These are phyloP conservation scores for Eupithecia exiguata DNA, from an alignment of 2,888 invertebrate genomes.

Conservation along the genomic window DNA sequence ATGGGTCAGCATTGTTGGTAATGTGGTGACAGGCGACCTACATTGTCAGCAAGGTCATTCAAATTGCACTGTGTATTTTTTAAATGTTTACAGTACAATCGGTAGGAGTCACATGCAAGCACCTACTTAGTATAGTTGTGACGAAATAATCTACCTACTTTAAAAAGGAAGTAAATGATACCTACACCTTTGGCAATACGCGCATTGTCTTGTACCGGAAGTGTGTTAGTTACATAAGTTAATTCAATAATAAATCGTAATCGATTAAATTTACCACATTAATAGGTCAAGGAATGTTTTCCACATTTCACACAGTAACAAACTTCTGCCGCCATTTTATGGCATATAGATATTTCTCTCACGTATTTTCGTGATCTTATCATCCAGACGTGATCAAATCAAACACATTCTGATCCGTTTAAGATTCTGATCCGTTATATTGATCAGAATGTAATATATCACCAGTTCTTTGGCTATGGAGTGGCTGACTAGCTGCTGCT, in stretches of 20 bases:
- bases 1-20: constrained; percentile 38
- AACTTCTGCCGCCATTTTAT: not conserved
- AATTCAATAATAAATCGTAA: not conserved
- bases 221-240: not conserved
- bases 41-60: constrained; percentile 48
- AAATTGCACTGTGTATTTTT: not conserved
- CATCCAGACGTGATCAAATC: constrained; percentile 53
- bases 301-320: not conserved
- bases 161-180: not conserved
- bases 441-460: not conserved
- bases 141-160: not conserved
- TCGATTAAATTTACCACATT: not conserved
- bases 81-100: not conserved
- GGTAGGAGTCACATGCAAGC: not conserved
- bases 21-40: constrained; percentile 16
- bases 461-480: constrained; percentile 52
- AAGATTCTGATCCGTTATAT: not conserved
- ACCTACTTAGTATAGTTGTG: not conserved
- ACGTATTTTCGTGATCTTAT: constrained; percentile 50
- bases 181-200: not conserved
- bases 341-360: not conserved
- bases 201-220: not conserved
- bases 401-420: not conserved
- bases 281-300: not conserved
- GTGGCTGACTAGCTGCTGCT: constrained; percentile 66